Percentiles rank a stretch among this genome's conserved stretches.
Evolutionary conservation across 2,888 invertebrate species (phyloP).

Genomic region (Apeira syringaria): DNA sequence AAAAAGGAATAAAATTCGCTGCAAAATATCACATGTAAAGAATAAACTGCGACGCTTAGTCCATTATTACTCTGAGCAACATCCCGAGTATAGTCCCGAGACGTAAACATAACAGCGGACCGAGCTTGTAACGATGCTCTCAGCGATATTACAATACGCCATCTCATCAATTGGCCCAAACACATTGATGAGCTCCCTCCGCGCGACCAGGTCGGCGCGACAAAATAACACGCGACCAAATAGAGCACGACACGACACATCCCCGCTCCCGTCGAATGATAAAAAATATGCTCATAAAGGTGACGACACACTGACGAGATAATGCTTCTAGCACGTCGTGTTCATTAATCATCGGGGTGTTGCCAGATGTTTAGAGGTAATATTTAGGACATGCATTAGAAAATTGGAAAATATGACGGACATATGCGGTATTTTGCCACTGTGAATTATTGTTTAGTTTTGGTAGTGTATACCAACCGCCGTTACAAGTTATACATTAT

Average conservation of each 20-base stretch:
- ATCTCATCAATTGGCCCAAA: not conserved
- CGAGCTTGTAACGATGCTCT: not conserved
- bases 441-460: no score
- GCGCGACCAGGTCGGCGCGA: not conserved
- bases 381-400: not conserved
- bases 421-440: no score
- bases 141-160: not conserved
- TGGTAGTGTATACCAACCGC: no score
- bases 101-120: no score
- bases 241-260: conserved; percentile 5
- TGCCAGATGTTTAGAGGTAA: not conserved
- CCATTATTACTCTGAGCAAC: no score
- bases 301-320: conserved; percentile 13
- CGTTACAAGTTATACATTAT: no score
- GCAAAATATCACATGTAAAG: no score
- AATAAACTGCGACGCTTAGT: no score
- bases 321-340: conserved; percentile 4
- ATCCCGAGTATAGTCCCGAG: no score
- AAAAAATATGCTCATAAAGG: conserved; percentile 15
- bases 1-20: no score
- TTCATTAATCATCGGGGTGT: conserved; percentile 15
- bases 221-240: not conserved
- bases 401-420: no score
- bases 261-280: conserved; percentile 3
- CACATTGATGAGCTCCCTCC: not conserved